Conservation (phyloP, 2,797 vertebrate genomes). For the Melopsittacus undulatus region DNA sequence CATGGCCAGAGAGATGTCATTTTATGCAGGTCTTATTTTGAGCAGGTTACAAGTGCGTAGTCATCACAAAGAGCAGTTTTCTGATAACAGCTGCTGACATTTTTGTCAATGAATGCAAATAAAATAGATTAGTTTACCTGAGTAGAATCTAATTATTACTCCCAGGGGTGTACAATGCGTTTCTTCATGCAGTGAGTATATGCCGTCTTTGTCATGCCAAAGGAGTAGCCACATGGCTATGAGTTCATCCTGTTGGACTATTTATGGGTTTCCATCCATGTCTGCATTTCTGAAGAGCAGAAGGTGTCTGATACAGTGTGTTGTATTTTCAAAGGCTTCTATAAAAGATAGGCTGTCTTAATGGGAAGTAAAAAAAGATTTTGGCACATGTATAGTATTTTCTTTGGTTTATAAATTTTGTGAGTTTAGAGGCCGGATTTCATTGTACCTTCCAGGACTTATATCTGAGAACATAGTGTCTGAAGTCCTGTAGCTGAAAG, state of each 20-base stretch:
- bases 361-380: background rate
- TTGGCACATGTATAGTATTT: background rate
- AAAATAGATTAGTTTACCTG: constrained; percentile 42
- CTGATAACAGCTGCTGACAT: constrained; percentile 15
- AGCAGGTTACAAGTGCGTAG: constrained; percentile 1
- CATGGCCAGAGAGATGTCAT: background rate
- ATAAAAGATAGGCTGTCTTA: background rate
- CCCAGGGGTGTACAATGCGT: background rate
- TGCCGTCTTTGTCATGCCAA: background rate
- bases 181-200: background rate
- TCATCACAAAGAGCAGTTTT: constrained; percentile 24
- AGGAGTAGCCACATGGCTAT: background rate
- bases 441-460: background rate
- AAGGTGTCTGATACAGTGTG: background rate
- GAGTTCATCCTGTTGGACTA: background rate
- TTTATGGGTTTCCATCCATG: background rate
- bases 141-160: constrained; percentile 28
- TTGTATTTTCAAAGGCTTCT: background rate
- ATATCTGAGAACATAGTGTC: background rate
- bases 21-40: constrained; percentile 1
- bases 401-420: background rate
- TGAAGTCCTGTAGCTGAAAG: background rate
- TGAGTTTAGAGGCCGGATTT: background rate
- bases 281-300: background rate
- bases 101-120: constrained; percentile 49